These are phyloP conservation scores for Sarcophaga variegata DNA, from an alignment of 2,888 invertebrate species.

Conservation along the genomic window DNA sequence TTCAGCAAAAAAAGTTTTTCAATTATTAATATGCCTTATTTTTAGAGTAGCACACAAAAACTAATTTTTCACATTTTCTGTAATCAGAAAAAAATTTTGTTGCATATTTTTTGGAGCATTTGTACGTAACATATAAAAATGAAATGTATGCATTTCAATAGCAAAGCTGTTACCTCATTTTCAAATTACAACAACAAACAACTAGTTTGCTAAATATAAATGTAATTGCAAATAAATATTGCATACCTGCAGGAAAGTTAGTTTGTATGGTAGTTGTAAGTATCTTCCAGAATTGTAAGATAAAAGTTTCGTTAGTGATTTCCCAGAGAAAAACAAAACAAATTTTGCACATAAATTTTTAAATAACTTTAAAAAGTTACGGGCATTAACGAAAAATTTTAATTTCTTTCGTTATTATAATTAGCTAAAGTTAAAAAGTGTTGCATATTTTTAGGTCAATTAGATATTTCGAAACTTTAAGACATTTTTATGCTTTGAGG, in stretches of 20 bases:
- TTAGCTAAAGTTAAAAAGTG: constrained; percentile 4
- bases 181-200: background rate
- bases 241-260: constrained; percentile 10
- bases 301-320: background rate
- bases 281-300: background rate
- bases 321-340: background rate
- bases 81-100: background rate
- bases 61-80: background rate
- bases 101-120: background rate
- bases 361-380: background rate
- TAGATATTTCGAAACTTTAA: background rate
- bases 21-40: background rate
- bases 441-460: constrained; percentile 25
- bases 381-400: background rate
- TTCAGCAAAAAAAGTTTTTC: background rate
- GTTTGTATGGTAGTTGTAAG: background rate
- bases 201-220: background rate
- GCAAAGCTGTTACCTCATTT: no score
- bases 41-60: background rate
- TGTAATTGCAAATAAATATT: constrained; percentile 10
- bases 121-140: background rate
- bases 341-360: constrained; percentile 1
- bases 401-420: background rate
- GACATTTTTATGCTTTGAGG: background rate
- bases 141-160: background rate